Conservation (phyloP, 2,113 vertebrate species). For the Hypocryptadius cinnamomeus region DNA sequence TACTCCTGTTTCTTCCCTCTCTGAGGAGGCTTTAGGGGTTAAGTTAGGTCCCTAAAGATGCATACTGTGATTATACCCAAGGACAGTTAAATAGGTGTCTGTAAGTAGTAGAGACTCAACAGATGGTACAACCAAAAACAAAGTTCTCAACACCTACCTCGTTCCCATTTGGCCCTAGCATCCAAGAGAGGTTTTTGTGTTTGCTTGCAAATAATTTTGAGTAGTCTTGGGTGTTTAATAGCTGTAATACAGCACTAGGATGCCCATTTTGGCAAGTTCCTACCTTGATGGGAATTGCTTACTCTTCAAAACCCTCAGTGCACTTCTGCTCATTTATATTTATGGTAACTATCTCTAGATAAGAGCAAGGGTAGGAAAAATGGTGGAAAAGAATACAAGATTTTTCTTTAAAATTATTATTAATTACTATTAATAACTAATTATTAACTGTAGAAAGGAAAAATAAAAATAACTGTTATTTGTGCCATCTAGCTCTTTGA, state of each 20-base stretch:
- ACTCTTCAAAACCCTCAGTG: background rate
- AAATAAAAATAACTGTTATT: background rate
- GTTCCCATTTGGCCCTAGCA: background rate
- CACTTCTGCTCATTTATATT: background rate
- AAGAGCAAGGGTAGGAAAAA: background rate
- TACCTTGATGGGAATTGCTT: background rate
- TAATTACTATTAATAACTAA: background rate
- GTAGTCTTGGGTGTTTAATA: background rate
- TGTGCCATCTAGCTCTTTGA: constrained; percentile 81
- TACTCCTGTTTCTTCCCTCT: background rate
- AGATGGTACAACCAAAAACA: background rate
- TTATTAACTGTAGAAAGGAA: background rate
- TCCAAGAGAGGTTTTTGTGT: background rate
- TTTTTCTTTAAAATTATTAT: background rate
- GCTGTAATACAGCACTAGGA: background rate
- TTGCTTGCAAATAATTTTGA: background rate
- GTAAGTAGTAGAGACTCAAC: background rate
- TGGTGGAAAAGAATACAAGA: background rate
- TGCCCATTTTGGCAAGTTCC: background rate
- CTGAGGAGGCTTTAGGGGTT: background rate
- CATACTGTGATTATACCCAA: background rate
- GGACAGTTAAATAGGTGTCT: background rate
- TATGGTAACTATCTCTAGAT: background rate
- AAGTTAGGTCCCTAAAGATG: background rate
- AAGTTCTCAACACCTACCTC: background rate